phyloP scores from a whole-genome alignment of 1,140 invertebrate species.

The Chironomus tepperi region DNA sequence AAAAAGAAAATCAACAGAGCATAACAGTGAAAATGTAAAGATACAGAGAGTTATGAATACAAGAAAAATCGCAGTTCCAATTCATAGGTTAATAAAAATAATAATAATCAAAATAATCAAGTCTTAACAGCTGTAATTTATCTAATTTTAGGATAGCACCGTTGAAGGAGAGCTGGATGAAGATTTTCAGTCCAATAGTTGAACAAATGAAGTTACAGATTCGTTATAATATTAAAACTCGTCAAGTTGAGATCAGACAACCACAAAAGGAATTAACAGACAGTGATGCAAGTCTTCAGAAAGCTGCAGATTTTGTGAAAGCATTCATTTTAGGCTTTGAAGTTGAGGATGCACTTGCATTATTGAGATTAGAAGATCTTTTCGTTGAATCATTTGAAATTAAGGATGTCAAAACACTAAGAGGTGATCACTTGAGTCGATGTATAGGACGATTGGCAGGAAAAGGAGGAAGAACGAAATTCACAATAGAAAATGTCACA shows the following conservation, averaged over 20 bases:
- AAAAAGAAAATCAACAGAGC: constrained; percentile 12
- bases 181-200: constrained; percentile 93
- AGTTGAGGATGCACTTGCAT: constrained; percentile 91
- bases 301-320: constrained; percentile 95
- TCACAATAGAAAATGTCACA: constrained; percentile 98
- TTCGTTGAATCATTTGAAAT: constrained; percentile 97
- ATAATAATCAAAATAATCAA: constrained; percentile 24
- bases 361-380: constrained; percentile 91
- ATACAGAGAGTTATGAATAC: not conserved
- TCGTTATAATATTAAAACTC: constrained; percentile 85
- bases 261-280: constrained; percentile 60
- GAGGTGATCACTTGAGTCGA: constrained; percentile 91
- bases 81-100: constrained; percentile 14
- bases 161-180: constrained; percentile 93
- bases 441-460: constrained; percentile 95
- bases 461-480: constrained; percentile 95
- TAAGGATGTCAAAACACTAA: constrained; percentile 91
- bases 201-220: constrained; percentile 92
- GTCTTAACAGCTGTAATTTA: constrained; percentile 55
- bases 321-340: constrained; percentile 96
- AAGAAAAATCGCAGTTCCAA: not conserved
- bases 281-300: constrained; percentile 78
- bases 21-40: not conserved
- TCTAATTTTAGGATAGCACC: constrained; percentile 72
- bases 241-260: constrained; percentile 74